A percentile compares a stretch with the other conserved stretches of the same genome.
Conservation (phyloP, 2,113 vertebrate genomes). For the Crypturellus undulatus region DNA sequence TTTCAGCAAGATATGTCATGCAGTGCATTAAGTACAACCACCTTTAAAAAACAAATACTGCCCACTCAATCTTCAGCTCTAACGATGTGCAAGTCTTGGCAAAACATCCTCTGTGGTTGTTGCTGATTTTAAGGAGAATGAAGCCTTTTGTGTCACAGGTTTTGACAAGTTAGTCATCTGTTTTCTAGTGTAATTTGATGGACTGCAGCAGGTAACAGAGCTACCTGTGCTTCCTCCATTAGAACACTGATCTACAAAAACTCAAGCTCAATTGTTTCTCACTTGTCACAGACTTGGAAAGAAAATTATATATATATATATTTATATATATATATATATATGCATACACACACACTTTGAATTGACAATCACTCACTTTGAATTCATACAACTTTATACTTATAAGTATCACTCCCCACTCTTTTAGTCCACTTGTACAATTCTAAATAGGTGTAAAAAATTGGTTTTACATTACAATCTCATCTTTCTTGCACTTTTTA, state of each 20-base stretch:
- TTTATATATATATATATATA: not conserved
- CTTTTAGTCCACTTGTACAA: not conserved
- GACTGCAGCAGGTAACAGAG: not conserved
- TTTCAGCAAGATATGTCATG: not conserved
- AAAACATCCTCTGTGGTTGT: not conserved
- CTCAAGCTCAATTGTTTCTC: not conserved
- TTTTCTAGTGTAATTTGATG: not conserved
- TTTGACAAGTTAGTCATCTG: not conserved
- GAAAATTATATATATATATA: not conserved
- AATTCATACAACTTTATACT: not conserved
- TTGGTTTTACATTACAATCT: not conserved
- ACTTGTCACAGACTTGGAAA: not conserved
- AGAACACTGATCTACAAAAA: not conserved
- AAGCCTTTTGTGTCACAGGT: not conserved
- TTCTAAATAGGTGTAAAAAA: not conserved
- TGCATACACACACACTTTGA: rapidly evolving
- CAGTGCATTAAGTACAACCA: not conserved
- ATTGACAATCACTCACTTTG: rapidly evolving
- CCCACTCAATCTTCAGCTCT: not conserved
- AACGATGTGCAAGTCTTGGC: not conserved
- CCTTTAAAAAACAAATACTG: not conserved
- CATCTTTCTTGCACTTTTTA: not conserved
- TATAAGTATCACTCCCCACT: not conserved
- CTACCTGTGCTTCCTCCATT: not conserved
- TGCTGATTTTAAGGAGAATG: not conserved